phyloP scores from a whole-genome alignment of 2,113 vertebrate genomes.

The Syrmaticus mikado region DNA sequence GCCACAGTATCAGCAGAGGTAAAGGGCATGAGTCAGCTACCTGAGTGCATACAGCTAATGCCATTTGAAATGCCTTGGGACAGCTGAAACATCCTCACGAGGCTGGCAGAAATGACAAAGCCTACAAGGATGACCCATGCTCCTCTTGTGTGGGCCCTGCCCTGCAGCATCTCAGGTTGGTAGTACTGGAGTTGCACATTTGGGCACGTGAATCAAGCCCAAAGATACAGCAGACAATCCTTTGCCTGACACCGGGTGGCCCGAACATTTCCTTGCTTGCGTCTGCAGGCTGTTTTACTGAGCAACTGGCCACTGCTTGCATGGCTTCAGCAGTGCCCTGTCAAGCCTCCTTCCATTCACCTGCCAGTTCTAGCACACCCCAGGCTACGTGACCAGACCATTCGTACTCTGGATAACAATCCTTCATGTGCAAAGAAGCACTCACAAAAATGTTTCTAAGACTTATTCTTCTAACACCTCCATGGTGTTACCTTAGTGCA shows the following conservation, averaged over 20 bases:
- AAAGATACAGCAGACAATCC: background rate
- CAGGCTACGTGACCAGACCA: background rate
- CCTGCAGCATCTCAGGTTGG: background rate
- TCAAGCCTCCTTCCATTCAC: background rate
- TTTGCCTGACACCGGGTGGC: background rate
- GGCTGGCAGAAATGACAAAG: background rate
- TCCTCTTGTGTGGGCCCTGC: background rate
- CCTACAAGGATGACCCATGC: background rate
- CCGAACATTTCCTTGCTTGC: background rate
- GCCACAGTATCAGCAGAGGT: background rate
- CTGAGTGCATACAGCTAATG: background rate
- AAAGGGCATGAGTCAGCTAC: background rate
- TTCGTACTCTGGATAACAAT: background rate
- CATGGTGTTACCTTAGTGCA: background rate
- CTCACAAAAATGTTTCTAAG: background rate
- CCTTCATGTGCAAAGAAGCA: background rate
- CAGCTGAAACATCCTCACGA: background rate
- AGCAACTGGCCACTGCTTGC: background rate
- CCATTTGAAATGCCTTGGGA: background rate
- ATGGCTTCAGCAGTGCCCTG: fast-evolving
- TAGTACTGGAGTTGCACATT: fast-evolving
- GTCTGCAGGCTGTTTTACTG: background rate
- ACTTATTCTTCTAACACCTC: background rate
- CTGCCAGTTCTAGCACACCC: background rate
- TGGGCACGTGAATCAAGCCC: background rate